Percentiles rank a stretch among this genome's conserved stretches.
These are phyloP conservation scores for Ormyrus thymus DNA, from an alignment of 2,888 invertebrate genomes.

Conservation along the genomic window DNA sequence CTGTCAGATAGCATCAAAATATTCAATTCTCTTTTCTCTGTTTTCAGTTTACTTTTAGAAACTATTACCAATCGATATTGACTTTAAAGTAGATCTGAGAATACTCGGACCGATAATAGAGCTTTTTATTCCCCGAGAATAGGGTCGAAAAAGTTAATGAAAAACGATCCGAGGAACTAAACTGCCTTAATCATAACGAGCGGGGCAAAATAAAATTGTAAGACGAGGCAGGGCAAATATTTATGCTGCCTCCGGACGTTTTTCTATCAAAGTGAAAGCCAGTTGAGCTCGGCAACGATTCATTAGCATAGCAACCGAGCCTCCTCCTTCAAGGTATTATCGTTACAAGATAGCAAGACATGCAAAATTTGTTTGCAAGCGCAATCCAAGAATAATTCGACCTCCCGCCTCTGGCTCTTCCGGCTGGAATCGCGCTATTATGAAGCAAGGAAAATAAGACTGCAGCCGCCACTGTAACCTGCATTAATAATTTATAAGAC, in stretches of 20 bases:
- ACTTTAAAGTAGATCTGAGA: too few species aligned
- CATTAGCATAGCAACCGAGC: slow-evolving; percentile 36
- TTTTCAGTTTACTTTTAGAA: too few species aligned
- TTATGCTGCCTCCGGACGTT: slow-evolving; percentile 25
- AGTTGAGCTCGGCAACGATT: not conserved
- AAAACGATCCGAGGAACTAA: too few species aligned
- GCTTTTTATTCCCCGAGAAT: too few species aligned
- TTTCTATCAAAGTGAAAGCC: not conserved
- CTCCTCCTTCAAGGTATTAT: slow-evolving; percentile 6
- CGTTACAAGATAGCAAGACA: slow-evolving; percentile 7
- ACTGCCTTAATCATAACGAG: too few species aligned
- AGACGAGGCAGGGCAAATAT: slow-evolving; percentile 35
- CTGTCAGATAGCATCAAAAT: too few species aligned
- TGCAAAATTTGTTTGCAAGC: slow-evolving; percentile 34
- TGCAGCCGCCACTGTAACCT: not conserved
- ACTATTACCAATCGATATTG: too few species aligned
- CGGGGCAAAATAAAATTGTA: not conserved
- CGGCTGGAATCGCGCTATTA: slow-evolving; percentile 3
- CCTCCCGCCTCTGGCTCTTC: not conserved
- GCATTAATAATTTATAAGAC: slow-evolving; percentile 42
- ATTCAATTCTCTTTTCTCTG: too few species aligned
- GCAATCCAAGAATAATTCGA: slow-evolving; percentile 32
- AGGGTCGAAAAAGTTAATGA: too few species aligned
- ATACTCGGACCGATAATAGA: too few species aligned
- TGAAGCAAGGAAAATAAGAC: not conserved